Conservation (phyloP, 1,140 invertebrate genomes). For the Lethrus apterus region DNA sequence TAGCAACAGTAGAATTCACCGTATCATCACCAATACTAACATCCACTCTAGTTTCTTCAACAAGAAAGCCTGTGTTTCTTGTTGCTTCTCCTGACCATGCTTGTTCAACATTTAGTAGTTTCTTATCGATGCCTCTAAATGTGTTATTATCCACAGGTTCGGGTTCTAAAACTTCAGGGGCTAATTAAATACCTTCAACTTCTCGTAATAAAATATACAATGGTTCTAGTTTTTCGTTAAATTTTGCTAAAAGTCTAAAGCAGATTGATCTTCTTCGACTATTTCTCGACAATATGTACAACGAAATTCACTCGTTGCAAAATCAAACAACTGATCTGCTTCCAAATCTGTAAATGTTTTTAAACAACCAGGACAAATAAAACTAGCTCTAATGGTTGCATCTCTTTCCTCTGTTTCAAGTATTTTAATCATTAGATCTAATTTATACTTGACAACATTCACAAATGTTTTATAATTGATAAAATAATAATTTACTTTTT, state of each 20-base stretch:
- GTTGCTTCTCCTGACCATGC: slow-evolving; percentile 91
- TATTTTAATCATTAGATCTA: slow-evolving; percentile 90
- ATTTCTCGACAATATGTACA: slow-evolving; percentile 83
- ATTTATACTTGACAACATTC: slow-evolving; percentile 95
- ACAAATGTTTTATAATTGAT: slow-evolving; percentile 97
- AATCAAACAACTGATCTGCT: slow-evolving; percentile 88
- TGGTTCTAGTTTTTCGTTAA: slow-evolving; percentile 90
- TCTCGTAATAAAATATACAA: slow-evolving; percentile 80
- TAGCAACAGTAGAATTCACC: slow-evolving; percentile 42
- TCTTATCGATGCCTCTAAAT: slow-evolving; percentile 57
- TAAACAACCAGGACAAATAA: slow-evolving; percentile 83
- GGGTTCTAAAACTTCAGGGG: slow-evolving; percentile 88
- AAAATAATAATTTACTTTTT: slow-evolving; percentile 96
- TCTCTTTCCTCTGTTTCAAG: slow-evolving; percentile 93
- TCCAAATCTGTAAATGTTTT: slow-evolving; percentile 89
- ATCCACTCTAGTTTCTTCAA: slow-evolving; percentile 82
- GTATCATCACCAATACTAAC: slow-evolving; percentile 75
- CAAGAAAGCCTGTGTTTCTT: slow-evolving; percentile 64
- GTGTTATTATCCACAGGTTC: slow-evolving; percentile 85
- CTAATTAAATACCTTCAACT: slow-evolving; percentile 91
- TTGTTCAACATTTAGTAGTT: slow-evolving; percentile 42
- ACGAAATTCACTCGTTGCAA: slow-evolving; percentile 73
- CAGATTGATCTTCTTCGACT: slow-evolving; percentile 90
- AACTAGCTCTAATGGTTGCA: slow-evolving; percentile 89
- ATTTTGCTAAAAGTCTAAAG: slow-evolving; percentile 80